These are phyloP conservation scores for Protodeltote pygarga DNA, from an alignment of 2,888 invertebrate species.

Conservation along the genomic window DNA sequence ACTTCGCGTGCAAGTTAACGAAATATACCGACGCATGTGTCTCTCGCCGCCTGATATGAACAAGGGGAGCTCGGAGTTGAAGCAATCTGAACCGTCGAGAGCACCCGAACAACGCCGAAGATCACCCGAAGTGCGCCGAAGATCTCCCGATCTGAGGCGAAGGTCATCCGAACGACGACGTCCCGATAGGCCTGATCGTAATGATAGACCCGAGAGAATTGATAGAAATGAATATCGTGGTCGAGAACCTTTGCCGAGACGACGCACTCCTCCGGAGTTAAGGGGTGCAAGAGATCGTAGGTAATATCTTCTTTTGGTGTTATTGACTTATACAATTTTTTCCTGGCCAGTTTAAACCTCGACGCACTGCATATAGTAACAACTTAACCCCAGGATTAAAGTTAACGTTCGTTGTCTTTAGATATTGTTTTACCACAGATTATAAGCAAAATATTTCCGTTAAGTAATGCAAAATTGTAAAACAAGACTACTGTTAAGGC, in stretches of 20 bases:
- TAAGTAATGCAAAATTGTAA: too few species aligned
- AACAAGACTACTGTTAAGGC: too few species aligned
- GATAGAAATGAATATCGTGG: background rate
- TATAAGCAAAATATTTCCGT: too few species aligned
- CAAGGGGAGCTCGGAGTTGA: conserved; percentile 10
- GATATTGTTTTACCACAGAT: background rate
- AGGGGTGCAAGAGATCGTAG: conserved; percentile 51
- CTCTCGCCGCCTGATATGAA: conserved; percentile 70
- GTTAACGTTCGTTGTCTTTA: too few species aligned
- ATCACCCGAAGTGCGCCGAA: conserved; percentile 20
- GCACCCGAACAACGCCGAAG: conserved; percentile 27
- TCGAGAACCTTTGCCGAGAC: conserved; percentile 13
- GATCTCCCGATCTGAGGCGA: conserved; percentile 24
- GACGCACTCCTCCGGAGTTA: conserved; percentile 29
- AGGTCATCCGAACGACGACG: conserved; percentile 16
- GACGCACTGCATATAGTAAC: too few species aligned
- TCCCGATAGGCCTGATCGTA: background rate
- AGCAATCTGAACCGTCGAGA: conserved; percentile 35
- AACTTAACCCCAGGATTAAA: too few species aligned
- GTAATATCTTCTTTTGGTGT: conserved; percentile 8
- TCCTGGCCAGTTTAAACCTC: too few species aligned
- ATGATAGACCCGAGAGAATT: background rate
- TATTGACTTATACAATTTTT: too few species aligned
- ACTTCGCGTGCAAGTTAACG: conserved; percentile 88
- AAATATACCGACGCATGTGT: conserved; percentile 89